phyloP scores from a whole-genome alignment of 2,797 vertebrate genomes.

The Xenops minutus region DNA sequence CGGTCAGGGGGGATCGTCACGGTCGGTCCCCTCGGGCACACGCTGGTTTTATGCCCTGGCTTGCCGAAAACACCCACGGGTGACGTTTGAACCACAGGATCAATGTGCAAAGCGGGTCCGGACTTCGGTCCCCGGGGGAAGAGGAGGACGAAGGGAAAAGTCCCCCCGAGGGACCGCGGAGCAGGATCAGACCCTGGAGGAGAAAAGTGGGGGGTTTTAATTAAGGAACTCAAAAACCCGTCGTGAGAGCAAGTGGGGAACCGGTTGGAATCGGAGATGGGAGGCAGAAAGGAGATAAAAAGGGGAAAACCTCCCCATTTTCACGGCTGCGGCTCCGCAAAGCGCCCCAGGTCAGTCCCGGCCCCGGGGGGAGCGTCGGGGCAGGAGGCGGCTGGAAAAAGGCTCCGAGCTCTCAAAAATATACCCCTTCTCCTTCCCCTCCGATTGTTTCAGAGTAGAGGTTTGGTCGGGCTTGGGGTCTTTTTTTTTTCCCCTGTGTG shows the following conservation, averaged over 20 bases:
- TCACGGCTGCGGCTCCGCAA: not conserved
- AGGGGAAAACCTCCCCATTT: fast-evolving
- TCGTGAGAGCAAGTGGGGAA: not conserved
- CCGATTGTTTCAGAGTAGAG: not conserved
- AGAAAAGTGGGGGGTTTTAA: not conserved
- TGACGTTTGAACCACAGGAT: not conserved
- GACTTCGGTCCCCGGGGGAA: not conserved
- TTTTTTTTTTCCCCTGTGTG: not conserved
- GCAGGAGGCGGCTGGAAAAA: not conserved
- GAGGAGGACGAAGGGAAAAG: not conserved
- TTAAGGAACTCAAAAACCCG: not conserved
- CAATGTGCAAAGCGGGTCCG: not conserved
- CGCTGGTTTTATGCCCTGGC: fast-evolving
- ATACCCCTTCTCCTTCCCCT: not conserved
- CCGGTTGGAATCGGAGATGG: not conserved
- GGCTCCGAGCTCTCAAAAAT: not conserved
- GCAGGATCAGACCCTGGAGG: not conserved
- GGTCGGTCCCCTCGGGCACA: not conserved
- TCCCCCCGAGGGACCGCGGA: not conserved
- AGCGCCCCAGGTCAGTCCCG: not conserved
- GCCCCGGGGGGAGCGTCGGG: no score
- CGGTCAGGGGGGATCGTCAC: fast-evolving
- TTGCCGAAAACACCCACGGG: not conserved
- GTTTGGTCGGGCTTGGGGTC: not conserved
- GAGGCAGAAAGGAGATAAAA: not conserved